phyloP scores from a whole-genome alignment of 1,140 invertebrate species.

The Hormaphis cornu region DNA sequence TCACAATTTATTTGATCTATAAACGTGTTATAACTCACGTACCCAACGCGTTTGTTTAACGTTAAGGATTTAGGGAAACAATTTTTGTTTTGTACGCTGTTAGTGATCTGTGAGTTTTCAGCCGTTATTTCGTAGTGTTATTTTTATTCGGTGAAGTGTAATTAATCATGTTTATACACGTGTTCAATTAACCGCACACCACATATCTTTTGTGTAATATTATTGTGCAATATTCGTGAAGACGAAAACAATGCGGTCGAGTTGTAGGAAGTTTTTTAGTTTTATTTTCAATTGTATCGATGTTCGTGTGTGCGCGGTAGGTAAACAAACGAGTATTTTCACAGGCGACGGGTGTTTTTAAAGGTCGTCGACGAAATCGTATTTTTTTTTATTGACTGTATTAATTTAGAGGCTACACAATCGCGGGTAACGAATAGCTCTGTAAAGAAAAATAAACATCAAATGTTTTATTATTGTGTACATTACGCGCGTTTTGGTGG shows the following conservation, averaged over 20 bases:
- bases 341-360: background rate
- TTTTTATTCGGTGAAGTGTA: background rate
- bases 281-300: background rate
- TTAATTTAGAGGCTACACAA: background rate
- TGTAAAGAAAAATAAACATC: background rate
- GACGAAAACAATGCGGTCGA: background rate
- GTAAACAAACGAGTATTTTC: background rate
- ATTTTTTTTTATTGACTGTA: background rate
- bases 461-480: no score
- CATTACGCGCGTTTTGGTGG: no score
- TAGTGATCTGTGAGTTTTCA: no score
- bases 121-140: background rate
- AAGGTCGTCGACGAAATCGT: background rate
- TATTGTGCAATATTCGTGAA: background rate
- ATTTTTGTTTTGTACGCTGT: background rate
- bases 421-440: background rate
- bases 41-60: no score
- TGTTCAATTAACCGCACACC: no score
- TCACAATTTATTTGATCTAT: no score
- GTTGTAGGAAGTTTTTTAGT: conserved; percentile 1
- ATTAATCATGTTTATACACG: background rate
- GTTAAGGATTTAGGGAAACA: no score
- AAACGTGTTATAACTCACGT: no score
- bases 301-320: background rate
- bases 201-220: background rate